A percentile compares a stretch with the other conserved stretches of the same genome.
These are phyloP conservation scores for Mesoclemmys tuberculata DNA, from an alignment of 2,113 vertebrate species.

Conservation along the genomic window DNA sequence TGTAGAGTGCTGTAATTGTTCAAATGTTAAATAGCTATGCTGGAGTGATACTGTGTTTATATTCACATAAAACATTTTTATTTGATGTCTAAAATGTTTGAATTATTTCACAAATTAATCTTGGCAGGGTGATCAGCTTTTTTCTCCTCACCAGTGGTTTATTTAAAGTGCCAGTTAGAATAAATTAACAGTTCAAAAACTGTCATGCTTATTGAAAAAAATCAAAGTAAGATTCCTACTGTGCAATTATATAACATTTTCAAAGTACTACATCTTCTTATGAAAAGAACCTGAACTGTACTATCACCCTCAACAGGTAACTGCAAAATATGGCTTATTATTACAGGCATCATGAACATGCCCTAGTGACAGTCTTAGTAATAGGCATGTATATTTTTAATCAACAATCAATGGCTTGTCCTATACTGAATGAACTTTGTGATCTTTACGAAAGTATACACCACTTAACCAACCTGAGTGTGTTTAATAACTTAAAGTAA, in stretches of 20 bases:
- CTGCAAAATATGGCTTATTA: neutral
- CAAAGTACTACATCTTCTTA: conserved; percentile 60
- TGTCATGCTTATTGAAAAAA: conserved; percentile 51
- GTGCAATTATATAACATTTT: conserved; percentile 61
- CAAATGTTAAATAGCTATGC: neutral
- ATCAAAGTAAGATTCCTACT: conserved; percentile 60
- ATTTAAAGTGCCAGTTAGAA: conserved; percentile 71
- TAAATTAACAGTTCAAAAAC: conserved; percentile 75
- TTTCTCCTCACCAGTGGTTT: conserved; percentile 54
- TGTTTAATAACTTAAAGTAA: conserved; percentile 89
- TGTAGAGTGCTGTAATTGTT: neutral
- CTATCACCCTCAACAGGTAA: conserved; percentile 51
- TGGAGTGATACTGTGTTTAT: conserved; percentile 16
- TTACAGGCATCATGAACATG: neutral
- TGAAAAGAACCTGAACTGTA: conserved; percentile 53
- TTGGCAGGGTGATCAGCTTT: conserved; percentile 67
- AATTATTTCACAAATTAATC: conserved; percentile 74
- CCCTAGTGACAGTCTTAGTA: conserved; percentile 4
- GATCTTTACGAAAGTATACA: conserved; percentile 85
- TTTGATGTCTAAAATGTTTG: conserved; percentile 64
- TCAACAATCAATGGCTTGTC: conserved; percentile 79
- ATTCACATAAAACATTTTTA: conserved; percentile 56
- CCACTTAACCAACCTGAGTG: conserved; percentile 81
- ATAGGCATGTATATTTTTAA: conserved; percentile 24
- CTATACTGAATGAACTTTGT: conserved; percentile 84